Evolutionary conservation across 2,888 invertebrate species (phyloP).

Genomic region (Idaea biselata): DNA sequence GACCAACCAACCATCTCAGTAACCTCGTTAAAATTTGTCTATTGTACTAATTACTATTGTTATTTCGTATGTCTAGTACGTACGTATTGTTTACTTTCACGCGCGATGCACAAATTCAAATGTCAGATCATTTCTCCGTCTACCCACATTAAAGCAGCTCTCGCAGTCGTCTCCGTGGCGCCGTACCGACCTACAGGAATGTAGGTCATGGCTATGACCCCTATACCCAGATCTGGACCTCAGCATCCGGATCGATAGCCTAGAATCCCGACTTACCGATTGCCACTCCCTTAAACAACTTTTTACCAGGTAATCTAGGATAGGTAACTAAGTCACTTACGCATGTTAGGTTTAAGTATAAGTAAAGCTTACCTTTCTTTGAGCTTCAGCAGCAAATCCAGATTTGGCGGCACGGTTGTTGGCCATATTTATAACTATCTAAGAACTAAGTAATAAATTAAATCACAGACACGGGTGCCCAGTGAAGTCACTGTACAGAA

Average conservation of each 20-base stretch:
- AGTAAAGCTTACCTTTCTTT: slow-evolving; percentile 89
- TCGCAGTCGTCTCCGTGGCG: slow-evolving; percentile 13
- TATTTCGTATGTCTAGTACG: background rate
- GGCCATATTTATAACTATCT: slow-evolving; percentile 82
- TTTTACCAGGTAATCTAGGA: slow-evolving; percentile 7
- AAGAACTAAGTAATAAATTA: slow-evolving; percentile 57
- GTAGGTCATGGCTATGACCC: slow-evolving; percentile 71
- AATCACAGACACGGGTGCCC: slow-evolving; percentile 69
- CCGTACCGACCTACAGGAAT: slow-evolving; percentile 34
- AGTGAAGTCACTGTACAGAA: slow-evolving; percentile 69
- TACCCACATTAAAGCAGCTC: slow-evolving; percentile 13
- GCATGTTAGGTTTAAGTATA: slow-evolving; percentile 22
- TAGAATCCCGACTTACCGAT: slow-evolving; percentile 41
- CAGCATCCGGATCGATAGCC: slow-evolving; percentile 73
- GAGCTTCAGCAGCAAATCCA: slow-evolving; percentile 97
- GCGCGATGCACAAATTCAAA: background rate
- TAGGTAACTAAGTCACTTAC: slow-evolving; percentile 17
- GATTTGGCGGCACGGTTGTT: slow-evolving; percentile 92
- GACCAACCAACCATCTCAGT: background rate
- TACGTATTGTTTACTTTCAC: background rate
- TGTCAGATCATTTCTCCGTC: background rate
- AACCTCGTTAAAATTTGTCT: background rate
- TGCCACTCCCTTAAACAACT: slow-evolving; percentile 31
- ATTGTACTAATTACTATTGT: background rate
- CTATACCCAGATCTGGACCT: slow-evolving; percentile 64